phyloP scores from a whole-genome alignment of 1,140 invertebrate genomes.

The Lasioglossum baleicum region DNA sequence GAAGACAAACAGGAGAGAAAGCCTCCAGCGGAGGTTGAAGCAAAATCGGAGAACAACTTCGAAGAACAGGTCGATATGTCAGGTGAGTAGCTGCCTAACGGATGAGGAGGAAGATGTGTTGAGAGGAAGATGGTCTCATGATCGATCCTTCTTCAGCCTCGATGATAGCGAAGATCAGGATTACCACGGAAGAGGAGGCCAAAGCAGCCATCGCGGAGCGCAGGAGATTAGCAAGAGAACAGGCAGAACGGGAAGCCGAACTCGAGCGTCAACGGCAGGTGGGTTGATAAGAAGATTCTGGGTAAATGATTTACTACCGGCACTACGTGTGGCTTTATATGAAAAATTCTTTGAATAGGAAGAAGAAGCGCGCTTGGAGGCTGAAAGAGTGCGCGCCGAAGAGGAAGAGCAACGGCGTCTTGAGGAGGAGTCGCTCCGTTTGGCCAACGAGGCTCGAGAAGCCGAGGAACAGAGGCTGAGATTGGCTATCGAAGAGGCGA shows the following conservation, averaged over 20 bases:
- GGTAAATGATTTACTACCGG: background rate
- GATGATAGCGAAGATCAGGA: conserved; percentile 86
- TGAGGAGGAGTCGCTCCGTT: conserved; percentile 87
- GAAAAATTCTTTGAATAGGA: conserved; percentile 77
- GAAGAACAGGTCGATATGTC: conserved; percentile 78
- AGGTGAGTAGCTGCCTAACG: conserved; percentile 54
- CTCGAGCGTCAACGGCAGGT: conserved; percentile 87
- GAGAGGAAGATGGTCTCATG: background rate
- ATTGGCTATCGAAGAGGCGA: conserved; percentile 85
- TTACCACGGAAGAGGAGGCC: conserved; percentile 93
- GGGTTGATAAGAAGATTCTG: conserved; percentile 31
- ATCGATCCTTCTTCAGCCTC: conserved; percentile 81
- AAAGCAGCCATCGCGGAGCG: conserved; percentile 93
- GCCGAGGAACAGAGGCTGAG: conserved; percentile 88
- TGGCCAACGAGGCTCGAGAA: conserved; percentile 85
- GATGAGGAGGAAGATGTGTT: background rate
- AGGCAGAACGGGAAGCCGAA: conserved; percentile 92
- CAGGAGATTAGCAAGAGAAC: conserved; percentile 89
- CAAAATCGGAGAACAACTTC: conserved; percentile 63
- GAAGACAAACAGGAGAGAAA: conserved; percentile 68
- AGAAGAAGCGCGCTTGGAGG: conserved; percentile 87
- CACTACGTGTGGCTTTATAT: background rate
- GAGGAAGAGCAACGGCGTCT: conserved; percentile 89
- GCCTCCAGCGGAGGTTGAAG: conserved; percentile 55
- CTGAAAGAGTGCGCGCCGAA: conserved; percentile 87